Evolutionary conservation across 2,888 invertebrate species (phyloP).

Genomic region (Scrobipalpa atriplicella): DNA sequence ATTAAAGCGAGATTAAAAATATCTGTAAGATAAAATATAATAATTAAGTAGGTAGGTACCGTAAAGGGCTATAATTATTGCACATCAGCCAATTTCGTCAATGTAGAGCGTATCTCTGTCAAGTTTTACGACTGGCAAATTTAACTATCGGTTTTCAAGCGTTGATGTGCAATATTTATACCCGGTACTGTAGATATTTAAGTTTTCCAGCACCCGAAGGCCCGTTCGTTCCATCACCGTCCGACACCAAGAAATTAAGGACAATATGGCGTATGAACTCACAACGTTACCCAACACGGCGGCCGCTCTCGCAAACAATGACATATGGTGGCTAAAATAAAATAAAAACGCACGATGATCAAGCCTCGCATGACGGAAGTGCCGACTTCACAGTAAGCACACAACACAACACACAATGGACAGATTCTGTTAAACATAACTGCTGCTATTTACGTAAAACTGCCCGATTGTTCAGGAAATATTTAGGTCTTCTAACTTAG

Average conservation of each 20-base stretch:
- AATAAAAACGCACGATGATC: constrained; percentile 63
- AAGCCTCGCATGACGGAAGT: constrained; percentile 57
- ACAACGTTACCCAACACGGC: constrained; percentile 63
- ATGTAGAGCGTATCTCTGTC: too few relatives aligned
- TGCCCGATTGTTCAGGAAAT: not conserved
- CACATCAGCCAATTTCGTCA: too few relatives aligned
- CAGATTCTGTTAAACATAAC: constrained; percentile 21
- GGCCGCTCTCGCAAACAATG: constrained; percentile 53
- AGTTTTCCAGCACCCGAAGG: constrained; percentile 1
- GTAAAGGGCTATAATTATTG: too few relatives aligned
- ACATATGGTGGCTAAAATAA: constrained; percentile 63
- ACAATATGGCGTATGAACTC: constrained; percentile 76
- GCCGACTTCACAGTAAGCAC: constrained; percentile 44
- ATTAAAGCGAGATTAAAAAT: not conserved
- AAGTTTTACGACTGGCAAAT: too few relatives aligned
- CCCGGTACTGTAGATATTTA: not conserved
- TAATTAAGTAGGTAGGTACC: not conserved
- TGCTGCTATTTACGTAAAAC: not conserved
- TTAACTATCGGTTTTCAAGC: too few relatives aligned
- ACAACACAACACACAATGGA: constrained; percentile 41
- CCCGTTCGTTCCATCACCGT: constrained; percentile 51
- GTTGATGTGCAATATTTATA: too few relatives aligned
- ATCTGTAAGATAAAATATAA: not conserved
- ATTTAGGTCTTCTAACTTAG: not conserved
- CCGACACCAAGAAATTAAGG: constrained; percentile 71